phyloP scores from a whole-genome alignment of 2,888 invertebrate genomes.

The Synergus laeviventris region DNA sequence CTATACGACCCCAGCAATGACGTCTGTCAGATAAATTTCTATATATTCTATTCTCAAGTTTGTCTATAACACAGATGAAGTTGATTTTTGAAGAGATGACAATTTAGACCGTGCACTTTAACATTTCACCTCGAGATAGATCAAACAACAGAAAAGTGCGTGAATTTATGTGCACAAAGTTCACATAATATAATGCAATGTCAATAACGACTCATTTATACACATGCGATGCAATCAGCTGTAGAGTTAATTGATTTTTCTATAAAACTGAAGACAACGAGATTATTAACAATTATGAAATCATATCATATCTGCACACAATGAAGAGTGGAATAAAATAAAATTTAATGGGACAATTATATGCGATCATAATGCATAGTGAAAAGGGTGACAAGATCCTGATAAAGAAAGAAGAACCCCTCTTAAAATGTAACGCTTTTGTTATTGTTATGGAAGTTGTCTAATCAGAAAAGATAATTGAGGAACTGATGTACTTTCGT shows the following conservation, averaged over 20 bases:
- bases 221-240: background rate
- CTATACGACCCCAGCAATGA: background rate
- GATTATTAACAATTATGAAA: background rate
- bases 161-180: conserved; percentile 38
- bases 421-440: background rate
- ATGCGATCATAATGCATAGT: too few relatives aligned
- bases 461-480: background rate
- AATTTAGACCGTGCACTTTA: conserved; percentile 29
- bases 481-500: background rate
- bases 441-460: background rate
- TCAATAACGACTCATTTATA: background rate
- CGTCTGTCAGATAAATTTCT: background rate
- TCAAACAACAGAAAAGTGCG: conserved; percentile 27
- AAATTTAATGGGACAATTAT: background rate
- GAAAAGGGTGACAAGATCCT: background rate
- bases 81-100: conserved; percentile 11
- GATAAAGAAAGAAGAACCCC: background rate
- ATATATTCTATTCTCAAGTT: background rate
- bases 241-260: conserved; percentile 16
- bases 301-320: background rate
- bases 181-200: conserved; percentile 38
- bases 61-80: conserved; percentile 4
- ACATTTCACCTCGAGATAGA: conserved; percentile 16
- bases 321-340: background rate
- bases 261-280: background rate